phyloP scores from a whole-genome alignment of 2,888 invertebrate genomes.

The Ferrisia virgata region DNA sequence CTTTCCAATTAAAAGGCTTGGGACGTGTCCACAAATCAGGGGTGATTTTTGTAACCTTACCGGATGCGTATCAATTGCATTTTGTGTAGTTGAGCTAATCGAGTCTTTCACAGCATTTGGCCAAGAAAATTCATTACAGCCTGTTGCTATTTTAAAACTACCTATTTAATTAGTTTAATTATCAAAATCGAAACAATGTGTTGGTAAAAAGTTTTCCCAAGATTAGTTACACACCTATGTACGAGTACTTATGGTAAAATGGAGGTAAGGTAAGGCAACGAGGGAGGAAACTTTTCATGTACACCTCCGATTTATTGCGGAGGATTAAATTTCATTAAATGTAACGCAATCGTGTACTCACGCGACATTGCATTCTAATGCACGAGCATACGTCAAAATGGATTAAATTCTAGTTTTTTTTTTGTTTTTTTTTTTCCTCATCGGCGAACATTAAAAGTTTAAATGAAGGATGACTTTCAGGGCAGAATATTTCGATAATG shows the following conservation, averaged over 20 bases:
- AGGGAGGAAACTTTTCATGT: background rate
- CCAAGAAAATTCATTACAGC: background rate
- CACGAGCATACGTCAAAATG: background rate
- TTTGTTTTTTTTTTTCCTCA: too few species aligned
- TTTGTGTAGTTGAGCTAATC: background rate
- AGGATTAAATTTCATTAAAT: background rate
- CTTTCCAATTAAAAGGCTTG: background rate
- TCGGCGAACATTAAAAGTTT: too few species aligned
- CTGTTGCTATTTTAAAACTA: background rate
- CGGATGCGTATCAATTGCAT: too few species aligned
- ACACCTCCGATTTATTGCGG: background rate
- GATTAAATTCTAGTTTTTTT: too few species aligned
- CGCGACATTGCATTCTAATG: background rate
- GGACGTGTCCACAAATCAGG: background rate
- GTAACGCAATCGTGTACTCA: background rate
- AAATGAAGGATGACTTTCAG: too few species aligned
- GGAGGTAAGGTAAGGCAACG: too few species aligned
- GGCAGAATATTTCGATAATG: too few species aligned
- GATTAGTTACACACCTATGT: too few species aligned
- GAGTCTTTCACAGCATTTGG: background rate
- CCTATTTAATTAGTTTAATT: constrained; percentile 2
- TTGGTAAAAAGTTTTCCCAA: background rate
- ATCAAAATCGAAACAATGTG: background rate
- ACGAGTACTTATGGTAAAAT: too few species aligned
- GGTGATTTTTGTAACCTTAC: too few species aligned